A percentile compares a stretch with the other conserved stretches of the same genome.
Evolutionary conservation across 2,797 vertebrate species (phyloP).

Genomic region (Pseudomugil tenellus): DNA sequence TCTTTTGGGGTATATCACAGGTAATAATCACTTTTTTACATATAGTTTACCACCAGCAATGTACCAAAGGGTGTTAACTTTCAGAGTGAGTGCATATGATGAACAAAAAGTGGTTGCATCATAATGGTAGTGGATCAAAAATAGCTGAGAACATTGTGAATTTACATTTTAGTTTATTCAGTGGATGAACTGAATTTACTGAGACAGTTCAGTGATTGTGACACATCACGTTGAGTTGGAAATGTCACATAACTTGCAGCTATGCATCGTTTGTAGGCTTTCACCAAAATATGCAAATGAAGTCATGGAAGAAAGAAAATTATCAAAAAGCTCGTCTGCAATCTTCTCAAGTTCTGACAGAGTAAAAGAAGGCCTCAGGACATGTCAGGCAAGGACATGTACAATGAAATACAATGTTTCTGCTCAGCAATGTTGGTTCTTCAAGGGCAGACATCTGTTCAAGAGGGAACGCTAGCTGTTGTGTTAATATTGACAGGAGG

Average conservation of each 20-base stretch:
- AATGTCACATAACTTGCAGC: constrained; percentile 56
- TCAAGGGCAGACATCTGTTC: constrained; percentile 54
- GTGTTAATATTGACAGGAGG: constrained; percentile 70
- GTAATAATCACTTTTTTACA: neutral
- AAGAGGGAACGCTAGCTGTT: constrained; percentile 39
- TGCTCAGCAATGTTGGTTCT: constrained; percentile 38
- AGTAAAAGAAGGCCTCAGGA: constrained; percentile 36
- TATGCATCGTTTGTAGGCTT: constrained; percentile 35
- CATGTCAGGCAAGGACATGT: neutral
- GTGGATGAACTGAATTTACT: constrained; percentile 46
- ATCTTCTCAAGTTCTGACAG: constrained; percentile 1
- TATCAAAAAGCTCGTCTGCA: constrained; percentile 31
- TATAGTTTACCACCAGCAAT: constrained; percentile 25
- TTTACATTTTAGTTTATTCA: constrained; percentile 25
- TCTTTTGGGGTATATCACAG: neutral
- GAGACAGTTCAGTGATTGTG: constrained; percentile 49
- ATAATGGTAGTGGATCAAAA: constrained; percentile 2
- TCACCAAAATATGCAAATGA: constrained; percentile 27
- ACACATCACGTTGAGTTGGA: constrained; percentile 46
- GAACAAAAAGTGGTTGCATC: neutral
- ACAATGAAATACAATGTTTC: constrained; percentile 26
- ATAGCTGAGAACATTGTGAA: neutral
- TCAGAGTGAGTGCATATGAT: neutral
- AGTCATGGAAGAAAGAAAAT: constrained; percentile 30
- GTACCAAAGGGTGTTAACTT: neutral